phyloP scores from a whole-genome alignment of 1,140 invertebrate genomes.

The Littorina saxatilis region DNA sequence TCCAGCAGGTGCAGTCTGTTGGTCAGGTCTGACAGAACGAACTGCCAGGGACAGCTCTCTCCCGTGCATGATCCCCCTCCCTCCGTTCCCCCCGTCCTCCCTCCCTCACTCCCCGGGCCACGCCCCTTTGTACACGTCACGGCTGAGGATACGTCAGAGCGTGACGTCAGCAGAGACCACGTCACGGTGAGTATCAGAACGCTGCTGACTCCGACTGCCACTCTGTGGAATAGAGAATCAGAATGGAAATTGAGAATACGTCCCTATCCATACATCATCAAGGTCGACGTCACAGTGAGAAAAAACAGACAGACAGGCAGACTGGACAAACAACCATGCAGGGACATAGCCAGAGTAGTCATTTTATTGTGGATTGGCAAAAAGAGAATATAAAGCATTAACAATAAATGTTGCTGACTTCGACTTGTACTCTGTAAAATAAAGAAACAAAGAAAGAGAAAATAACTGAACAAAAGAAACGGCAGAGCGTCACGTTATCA shows the following conservation, averaged over 20 bases:
- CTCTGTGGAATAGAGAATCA: not conserved
- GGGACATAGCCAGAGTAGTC: not conserved
- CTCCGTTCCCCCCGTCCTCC: not conserved
- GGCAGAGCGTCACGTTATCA: too few relatives aligned
- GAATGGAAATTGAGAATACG: not conserved
- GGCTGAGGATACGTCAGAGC: not conserved
- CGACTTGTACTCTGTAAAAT: too few relatives aligned
- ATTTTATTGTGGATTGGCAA: not conserved
- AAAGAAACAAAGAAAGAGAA: too few relatives aligned
- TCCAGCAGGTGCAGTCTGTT: constrained; percentile 47
- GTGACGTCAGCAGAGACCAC: constrained; percentile 21
- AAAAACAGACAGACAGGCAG: not conserved
- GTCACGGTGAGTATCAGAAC: not conserved
- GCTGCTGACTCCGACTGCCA: constrained; percentile 20
- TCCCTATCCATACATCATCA: not conserved
- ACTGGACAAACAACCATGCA: not conserved
- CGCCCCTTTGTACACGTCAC: not conserved
- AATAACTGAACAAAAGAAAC: too few relatives aligned
- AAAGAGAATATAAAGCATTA: not conserved
- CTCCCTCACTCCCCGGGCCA: not conserved
- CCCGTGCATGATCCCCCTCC: constrained; percentile 4
- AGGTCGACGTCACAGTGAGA: not conserved
- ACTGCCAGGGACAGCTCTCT: constrained; percentile 46
- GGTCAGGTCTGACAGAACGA: constrained; percentile 51
- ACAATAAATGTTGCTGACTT: too few relatives aligned